Evolutionary conservation across 2,797 vertebrate species (phyloP), one percentile per base, ranked within the genome.

Genomic region (Pseudopleuronectes americanus): DNA sequence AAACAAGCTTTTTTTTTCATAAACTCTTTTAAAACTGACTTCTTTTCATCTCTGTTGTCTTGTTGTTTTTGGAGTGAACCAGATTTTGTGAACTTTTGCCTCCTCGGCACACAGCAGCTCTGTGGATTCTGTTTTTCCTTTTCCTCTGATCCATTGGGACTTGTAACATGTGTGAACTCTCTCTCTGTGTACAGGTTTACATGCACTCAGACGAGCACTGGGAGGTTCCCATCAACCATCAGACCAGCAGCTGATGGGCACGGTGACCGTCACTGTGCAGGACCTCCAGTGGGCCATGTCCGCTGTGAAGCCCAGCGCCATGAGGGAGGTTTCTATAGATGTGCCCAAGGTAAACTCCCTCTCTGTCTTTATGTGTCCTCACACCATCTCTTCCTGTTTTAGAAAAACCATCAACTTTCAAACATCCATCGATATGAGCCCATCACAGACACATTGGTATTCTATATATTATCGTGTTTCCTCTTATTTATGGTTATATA

Each of bases 281-380:
- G 97, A 99, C 91, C 96, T 99, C 76, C 94, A 93, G 83, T 94
- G 95, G 92, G 96, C 95, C 38, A 94, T 96, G 96, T 93, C 94
- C 9, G 93, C 94, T 13, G 93, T 99, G 85, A 97, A 97, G 88
- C 97, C 97, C 83, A 99, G 97, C 4, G 98, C 97, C 79, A 99
- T 99, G 97, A 96, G 97, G 85, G 98, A 99, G 81, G 96, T 99
- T 54, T 95, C 97, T 41, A 90, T 99, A 2, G 97, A 99, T 57
- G 95, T 99, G 53, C 97, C 98, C 61, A 97, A 96, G 93, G 98
- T 99, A 92, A 16, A 13, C 36, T 13, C 36, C 12, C 36, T 38
- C 36, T 38, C 31, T 2, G 36, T n/a, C 36, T 13, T 13, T 13
- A 38, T 38, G 0, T 2, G 12, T 13, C 10, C 36, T 12, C 36